A percentile compares a stretch with the other conserved stretches of the same genome.
Conservation (phyloP, 2,113 vertebrate genomes). For the Pseudorasbora parva region DNA sequence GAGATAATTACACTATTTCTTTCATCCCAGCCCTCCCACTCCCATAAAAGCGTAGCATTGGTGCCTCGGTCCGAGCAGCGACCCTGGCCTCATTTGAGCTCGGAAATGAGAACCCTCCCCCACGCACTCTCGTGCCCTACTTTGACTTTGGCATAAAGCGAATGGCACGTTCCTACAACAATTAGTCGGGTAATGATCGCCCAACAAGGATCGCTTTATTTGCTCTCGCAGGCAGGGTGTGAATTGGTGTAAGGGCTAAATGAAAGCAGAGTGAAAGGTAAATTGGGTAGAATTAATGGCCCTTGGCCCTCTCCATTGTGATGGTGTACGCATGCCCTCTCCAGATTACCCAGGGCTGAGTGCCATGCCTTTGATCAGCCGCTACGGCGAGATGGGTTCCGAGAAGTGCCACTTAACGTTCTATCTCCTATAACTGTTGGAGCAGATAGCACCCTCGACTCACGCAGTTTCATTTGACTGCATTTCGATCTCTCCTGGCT, state of each 20-base stretch:
- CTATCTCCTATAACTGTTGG: slow-evolving; percentile 53
- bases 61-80: slow-evolving; percentile 58
- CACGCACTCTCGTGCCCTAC: slow-evolving; percentile 49
- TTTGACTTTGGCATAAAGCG: slow-evolving; percentile 79
- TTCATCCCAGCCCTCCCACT: slow-evolving; percentile 75
- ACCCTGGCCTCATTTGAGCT: slow-evolving; percentile 66
- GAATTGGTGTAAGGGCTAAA: slow-evolving; percentile 78
- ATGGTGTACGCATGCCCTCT: slow-evolving; percentile 55
- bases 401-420: slow-evolving; percentile 75
- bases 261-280: slow-evolving; percentile 80
- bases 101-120: slow-evolving; percentile 72
- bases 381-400: slow-evolving; percentile 69
- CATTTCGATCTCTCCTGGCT: slow-evolving; percentile 73
- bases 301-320: slow-evolving; percentile 75
- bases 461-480: slow-evolving; percentile 66
- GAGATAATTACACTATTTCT: slow-evolving; percentile 73
- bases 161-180: slow-evolving; percentile 77
- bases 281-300: slow-evolving; percentile 81
- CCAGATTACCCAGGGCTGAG: slow-evolving; percentile 68
- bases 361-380: slow-evolving; percentile 76
- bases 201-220: slow-evolving; percentile 81
- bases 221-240: slow-evolving; percentile 74
- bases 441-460: slow-evolving; percentile 63
- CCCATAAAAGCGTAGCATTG: slow-evolving; percentile 53
- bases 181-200: slow-evolving; percentile 79